Percentiles rank a stretch among this genome's conserved stretches.
These are phyloP conservation scores for Odontocolon sp. DNA, from an alignment of 2,888 invertebrate species.

Conservation along the genomic window DNA sequence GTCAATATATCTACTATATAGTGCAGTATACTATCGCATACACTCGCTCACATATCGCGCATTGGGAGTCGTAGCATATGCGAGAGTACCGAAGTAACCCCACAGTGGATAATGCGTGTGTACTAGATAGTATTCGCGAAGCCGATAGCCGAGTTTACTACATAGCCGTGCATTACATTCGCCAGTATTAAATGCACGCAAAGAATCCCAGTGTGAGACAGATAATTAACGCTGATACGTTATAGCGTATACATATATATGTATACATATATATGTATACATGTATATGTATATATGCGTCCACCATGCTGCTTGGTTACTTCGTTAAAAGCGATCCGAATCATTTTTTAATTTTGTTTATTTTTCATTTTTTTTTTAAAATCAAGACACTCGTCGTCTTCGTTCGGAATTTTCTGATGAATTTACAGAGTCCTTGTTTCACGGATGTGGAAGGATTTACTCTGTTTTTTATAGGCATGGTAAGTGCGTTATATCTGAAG, in stretches of 20 bases:
- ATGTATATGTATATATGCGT: neutral
- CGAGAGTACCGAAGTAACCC: neutral
- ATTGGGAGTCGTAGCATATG: slow-evolving; percentile 8
- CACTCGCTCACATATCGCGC: slow-evolving; percentile 30
- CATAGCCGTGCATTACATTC: neutral
- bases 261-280: neutral
- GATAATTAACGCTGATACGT: slow-evolving; percentile 54
- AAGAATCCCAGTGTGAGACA: slow-evolving; percentile 21
- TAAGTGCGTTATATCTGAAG: too few species aligned
- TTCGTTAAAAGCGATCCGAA: slow-evolving; percentile 35
- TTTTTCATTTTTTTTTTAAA: slow-evolving; percentile 10
- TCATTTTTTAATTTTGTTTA: slow-evolving; percentile 2
- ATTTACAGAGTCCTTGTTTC: slow-evolving; percentile 32
- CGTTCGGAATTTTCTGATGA: slow-evolving; percentile 43
- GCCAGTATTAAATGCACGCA: slow-evolving; percentile 26
- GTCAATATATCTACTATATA: slow-evolving; percentile 36
- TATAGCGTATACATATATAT: slow-evolving; percentile 9
- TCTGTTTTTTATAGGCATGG: neutral
- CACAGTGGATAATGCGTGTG: too few species aligned
- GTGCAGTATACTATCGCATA: slow-evolving; percentile 13
- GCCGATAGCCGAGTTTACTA: neutral
- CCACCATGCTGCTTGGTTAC: slow-evolving; percentile 11
- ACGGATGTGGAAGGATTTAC: slow-evolving; percentile 5
- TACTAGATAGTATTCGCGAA: slow-evolving; percentile 15
- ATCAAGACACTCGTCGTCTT: slow-evolving; percentile 1